A percentile compares a stretch with the other conserved stretches of the same genome.
Conservation (phyloP, 1,140 invertebrate genomes). For the Coenobita brevimanus region DNA sequence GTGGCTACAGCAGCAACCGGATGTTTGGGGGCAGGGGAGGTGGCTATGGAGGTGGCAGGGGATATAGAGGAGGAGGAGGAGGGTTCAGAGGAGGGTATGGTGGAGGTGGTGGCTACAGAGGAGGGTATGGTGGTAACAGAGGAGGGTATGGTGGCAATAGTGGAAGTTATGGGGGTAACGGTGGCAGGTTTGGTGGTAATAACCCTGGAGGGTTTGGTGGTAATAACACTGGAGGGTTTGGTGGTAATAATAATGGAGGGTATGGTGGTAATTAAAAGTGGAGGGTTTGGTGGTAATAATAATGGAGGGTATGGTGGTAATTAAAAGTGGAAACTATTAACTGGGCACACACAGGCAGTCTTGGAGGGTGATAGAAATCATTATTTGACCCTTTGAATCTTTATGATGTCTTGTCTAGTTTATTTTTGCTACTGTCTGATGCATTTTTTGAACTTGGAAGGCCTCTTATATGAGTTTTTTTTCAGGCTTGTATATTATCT, state of each 20-base stretch:
- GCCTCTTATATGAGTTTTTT: too few species aligned
- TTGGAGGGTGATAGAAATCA: too few species aligned
- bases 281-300: neutral
- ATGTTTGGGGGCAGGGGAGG: slow-evolving; percentile 49
- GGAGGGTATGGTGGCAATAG: slow-evolving; percentile 20
- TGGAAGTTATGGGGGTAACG: slow-evolving; percentile 21
- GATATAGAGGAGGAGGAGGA: slow-evolving; percentile 26
- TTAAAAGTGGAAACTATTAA: neutral
- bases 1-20: slow-evolving; percentile 28
- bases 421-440: too few species aligned
- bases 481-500: too few species aligned
- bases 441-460: too few species aligned
- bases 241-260: slow-evolving; percentile 12
- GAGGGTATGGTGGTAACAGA: neutral
- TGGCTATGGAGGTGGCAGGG: slow-evolving; percentile 22
- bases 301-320: neutral
- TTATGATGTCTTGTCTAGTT: too few species aligned
- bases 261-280: neutral
- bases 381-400: too few species aligned
- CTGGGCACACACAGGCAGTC: too few species aligned
- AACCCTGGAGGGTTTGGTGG: slow-evolving; percentile 47
- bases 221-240: neutral
- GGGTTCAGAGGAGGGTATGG: slow-evolving; percentile 17
- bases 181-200: slow-evolving; percentile 23
- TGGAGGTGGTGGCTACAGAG: neutral